These are phyloP conservation scores for Atractosteus spatula DNA, from an alignment of 2,113 vertebrate genomes.

Conservation along the genomic window DNA sequence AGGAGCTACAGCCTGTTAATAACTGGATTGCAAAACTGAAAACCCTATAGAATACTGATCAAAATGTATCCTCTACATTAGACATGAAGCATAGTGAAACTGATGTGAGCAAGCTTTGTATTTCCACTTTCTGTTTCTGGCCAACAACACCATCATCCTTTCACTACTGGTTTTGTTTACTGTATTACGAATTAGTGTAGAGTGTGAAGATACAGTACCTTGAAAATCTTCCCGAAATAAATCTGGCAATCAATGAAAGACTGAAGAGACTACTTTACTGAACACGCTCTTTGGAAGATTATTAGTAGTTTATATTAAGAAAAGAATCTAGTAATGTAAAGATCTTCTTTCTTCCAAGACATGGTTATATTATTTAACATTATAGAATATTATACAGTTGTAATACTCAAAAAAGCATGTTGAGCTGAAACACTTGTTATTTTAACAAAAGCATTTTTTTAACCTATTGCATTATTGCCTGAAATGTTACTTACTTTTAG, in stretches of 20 bases:
- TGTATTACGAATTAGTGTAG: background rate
- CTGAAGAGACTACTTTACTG: background rate
- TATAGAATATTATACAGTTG: too few relatives aligned
- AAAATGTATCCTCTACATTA: constrained; percentile 38
- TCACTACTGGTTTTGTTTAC: too few relatives aligned
- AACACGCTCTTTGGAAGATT: background rate
- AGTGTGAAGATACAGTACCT: background rate
- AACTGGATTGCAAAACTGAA: constrained; percentile 55
- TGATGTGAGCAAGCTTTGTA: constrained; percentile 40
- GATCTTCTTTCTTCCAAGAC: too few relatives aligned
- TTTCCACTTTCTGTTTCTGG: constrained; percentile 32
- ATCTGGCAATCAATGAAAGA: background rate
- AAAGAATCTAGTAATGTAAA: too few relatives aligned
- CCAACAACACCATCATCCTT: too few relatives aligned
- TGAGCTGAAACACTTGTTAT: too few relatives aligned
- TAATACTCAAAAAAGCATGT: too few relatives aligned
- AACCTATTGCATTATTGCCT: too few relatives aligned
- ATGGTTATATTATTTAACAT: too few relatives aligned
- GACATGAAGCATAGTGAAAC: constrained; percentile 31
- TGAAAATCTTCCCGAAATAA: constrained; percentile 9
- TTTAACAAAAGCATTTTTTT: too few relatives aligned
- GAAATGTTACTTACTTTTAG: too few relatives aligned
- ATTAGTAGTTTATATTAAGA: too few relatives aligned
- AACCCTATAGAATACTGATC: constrained; percentile 35
- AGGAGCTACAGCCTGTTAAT: constrained; percentile 51